Percentiles rank a stretch among this genome's conserved stretches.
Evolutionary conservation across 2,888 invertebrate genomes (phyloP).

Genomic region (Ecliptopera silaceata): DNA sequence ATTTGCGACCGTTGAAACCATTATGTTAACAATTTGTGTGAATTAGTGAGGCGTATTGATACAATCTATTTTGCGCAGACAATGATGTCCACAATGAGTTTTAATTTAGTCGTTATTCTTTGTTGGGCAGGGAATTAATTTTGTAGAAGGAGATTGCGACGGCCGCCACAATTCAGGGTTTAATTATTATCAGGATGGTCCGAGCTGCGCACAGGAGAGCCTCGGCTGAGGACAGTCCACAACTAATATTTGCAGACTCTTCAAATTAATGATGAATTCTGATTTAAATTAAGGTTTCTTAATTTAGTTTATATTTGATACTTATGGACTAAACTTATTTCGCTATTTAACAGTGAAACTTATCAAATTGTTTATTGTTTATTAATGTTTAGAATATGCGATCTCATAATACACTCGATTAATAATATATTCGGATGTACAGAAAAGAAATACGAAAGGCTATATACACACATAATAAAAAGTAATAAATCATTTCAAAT

Average conservation of each 20-base stretch:
- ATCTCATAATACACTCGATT: too few species aligned
- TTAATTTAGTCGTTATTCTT: slow-evolving; percentile 50
- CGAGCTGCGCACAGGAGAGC: slow-evolving; percentile 1
- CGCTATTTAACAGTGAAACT: too few species aligned
- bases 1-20: slow-evolving; percentile 47
- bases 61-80: slow-evolving; percentile 52
- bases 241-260: slow-evolving; percentile 8
- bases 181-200: slow-evolving; percentile 16
- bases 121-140: slow-evolving; percentile 33
- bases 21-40: slow-evolving; percentile 51
- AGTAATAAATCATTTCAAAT: neutral
- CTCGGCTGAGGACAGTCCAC: neutral
- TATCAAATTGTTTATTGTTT: too few species aligned
- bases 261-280: neutral
- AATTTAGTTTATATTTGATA: too few species aligned
- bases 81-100: slow-evolving; percentile 48
- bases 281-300: too few species aligned
- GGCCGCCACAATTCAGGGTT: slow-evolving; percentile 12
- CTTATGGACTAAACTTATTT: too few species aligned
- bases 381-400: too few species aligned
- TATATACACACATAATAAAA: neutral
- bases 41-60: slow-evolving; percentile 51
- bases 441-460: too few species aligned
- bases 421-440: too few species aligned
- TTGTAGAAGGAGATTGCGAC: slow-evolving; percentile 10